phyloP scores from a whole-genome alignment of 2,888 invertebrate species.

The Gandaritis pyraliata region DNA sequence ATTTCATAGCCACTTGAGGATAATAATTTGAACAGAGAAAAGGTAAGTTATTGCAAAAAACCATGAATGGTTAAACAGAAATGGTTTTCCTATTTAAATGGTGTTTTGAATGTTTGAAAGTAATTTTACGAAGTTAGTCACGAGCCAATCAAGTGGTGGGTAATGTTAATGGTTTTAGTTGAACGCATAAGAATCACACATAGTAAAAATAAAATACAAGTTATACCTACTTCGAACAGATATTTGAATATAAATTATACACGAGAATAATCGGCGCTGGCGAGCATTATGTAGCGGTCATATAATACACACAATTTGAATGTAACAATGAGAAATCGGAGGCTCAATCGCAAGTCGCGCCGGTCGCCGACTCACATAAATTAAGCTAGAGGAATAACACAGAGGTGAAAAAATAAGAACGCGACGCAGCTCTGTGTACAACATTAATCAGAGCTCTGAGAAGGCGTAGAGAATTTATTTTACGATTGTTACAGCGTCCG shows the following conservation, averaged over 20 bases:
- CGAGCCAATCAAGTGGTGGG: not conserved
- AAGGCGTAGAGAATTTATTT: slow-evolving; percentile 84
- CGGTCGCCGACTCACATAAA: slow-evolving; percentile 70
- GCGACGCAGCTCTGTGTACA: slow-evolving; percentile 75
- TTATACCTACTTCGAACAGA: not conserved
- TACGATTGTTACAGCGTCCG: slow-evolving; percentile 81
- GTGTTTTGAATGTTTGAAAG: slow-evolving; percentile 1
- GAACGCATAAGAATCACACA: too few species aligned
- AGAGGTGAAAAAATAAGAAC: slow-evolving; percentile 75
- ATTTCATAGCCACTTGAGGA: not conserved
- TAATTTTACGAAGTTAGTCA: slow-evolving; percentile 7
- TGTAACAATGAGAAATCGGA: slow-evolving; percentile 49
- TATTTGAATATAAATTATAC: slow-evolving; percentile 6
- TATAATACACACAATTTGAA: slow-evolving; percentile 34
- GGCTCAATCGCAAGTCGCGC: slow-evolving; percentile 50
- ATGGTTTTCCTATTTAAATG: not conserved
- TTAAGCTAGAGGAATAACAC: slow-evolving; percentile 75
- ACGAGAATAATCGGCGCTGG: slow-evolving; percentile 11
- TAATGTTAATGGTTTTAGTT: not conserved
- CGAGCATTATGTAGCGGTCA: slow-evolving; percentile 22
- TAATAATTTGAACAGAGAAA: slow-evolving; percentile 3
- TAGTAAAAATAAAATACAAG: too few species aligned
- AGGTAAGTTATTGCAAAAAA: not conserved
- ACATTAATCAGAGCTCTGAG: slow-evolving; percentile 83
- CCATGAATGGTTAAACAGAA: not conserved